phyloP scores from a whole-genome alignment of 1,140 invertebrate species.

The Contarinia nasturtii region DNA sequence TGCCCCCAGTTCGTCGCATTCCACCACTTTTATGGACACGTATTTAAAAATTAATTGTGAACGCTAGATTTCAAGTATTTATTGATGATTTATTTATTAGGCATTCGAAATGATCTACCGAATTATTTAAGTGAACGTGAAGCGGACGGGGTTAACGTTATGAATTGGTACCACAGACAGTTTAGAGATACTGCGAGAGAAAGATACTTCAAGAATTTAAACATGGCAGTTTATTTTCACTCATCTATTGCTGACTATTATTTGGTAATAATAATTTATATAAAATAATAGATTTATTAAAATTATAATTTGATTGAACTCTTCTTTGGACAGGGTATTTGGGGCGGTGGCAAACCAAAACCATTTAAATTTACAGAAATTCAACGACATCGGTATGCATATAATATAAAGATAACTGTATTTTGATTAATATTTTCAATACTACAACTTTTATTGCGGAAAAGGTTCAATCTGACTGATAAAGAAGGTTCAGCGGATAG shows the following conservation, averaged over 20 bases:
- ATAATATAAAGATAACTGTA: slow-evolving; percentile 7
- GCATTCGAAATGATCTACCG: slow-evolving; percentile 81
- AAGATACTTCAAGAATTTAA: slow-evolving; percentile 93
- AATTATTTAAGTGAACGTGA: slow-evolving; percentile 92
- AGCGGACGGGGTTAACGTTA: slow-evolving; percentile 89
- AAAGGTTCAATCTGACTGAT: slow-evolving; percentile 64
- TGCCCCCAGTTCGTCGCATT: slow-evolving; percentile 85
- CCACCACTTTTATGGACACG: slow-evolving; percentile 91
- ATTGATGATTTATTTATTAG: no score
- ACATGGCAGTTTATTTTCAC: slow-evolving; percentile 90
- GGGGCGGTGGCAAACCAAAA: slow-evolving; percentile 85
- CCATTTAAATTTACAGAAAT: slow-evolving; percentile 96
- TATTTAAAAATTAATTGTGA: no score
- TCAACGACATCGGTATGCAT: slow-evolving; percentile 56
- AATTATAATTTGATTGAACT: no score
- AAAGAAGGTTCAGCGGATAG: slow-evolving; percentile 86
- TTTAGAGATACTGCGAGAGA: slow-evolving; percentile 86
- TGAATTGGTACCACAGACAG: slow-evolving; percentile 96
- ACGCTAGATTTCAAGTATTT: no score
- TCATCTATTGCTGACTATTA: slow-evolving; percentile 97
- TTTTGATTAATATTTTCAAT: neutral
- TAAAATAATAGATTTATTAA: no score
- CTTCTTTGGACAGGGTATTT: no score
- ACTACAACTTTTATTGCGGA: slow-evolving; percentile 8
- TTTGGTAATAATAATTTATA: slow-evolving; percentile 54